Percentiles rank a stretch among this genome's conserved stretches.
phyloP scores from a whole-genome alignment of 2,797 vertebrate species.

The Podarcis lilfordi region DNA sequence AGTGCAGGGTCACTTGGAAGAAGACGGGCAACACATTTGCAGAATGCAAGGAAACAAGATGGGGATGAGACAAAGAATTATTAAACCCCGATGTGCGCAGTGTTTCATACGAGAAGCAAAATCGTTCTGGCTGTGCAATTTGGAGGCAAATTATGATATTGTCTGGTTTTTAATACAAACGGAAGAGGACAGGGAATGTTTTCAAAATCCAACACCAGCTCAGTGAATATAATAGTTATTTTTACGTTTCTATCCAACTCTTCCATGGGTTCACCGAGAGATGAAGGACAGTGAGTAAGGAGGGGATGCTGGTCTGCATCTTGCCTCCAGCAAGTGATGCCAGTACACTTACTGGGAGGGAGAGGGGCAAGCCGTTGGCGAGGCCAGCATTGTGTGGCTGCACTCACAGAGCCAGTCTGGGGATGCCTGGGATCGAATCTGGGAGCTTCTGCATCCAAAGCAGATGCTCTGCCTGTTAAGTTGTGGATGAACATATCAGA shows the following conservation, averaged over 20 bases:
- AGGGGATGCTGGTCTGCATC: no score
- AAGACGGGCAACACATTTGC: neutral
- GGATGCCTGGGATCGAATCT: no score
- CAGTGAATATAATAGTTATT: neutral
- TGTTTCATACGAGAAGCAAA: neutral
- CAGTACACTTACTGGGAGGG: no score
- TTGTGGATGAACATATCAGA: no score
- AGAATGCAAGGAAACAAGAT: neutral
- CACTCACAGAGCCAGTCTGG: no score
- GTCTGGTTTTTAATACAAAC: constrained; percentile 5
- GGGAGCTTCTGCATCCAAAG: no score
- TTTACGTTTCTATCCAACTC: neutral
- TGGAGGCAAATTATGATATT: neutral
- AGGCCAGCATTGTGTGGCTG: no score
- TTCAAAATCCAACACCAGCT: neutral
- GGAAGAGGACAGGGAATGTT: constrained; percentile 1
- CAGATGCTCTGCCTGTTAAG: no score
- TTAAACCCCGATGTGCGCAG: neutral
- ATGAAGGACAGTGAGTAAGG: no score
- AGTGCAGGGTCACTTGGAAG: neutral
- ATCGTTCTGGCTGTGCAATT: neutral
- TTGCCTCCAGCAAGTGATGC: no score
- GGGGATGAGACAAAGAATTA: neutral
- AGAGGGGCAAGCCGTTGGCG: no score
- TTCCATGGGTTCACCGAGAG: no score